Evolutionary conservation across 2,888 invertebrate genomes (phyloP).

Genomic region (Cataglyphis livida): DNA sequence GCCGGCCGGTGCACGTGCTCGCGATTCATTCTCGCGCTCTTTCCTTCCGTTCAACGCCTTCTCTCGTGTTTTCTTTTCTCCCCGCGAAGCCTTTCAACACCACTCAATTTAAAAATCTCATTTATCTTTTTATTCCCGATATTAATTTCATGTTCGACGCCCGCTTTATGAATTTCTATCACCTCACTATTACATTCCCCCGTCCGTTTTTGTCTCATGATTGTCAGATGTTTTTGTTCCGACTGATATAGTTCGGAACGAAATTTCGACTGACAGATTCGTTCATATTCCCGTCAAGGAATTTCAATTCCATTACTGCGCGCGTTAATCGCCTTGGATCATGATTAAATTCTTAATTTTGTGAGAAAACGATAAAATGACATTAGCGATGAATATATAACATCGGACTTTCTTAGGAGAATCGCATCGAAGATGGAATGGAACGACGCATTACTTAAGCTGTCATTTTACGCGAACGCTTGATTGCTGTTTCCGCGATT

Average conservation of each 20-base stretch:
- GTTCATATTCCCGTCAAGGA: neutral
- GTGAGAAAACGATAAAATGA: neutral
- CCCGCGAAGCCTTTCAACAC: constrained; percentile 60
- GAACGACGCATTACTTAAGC: constrained; percentile 28
- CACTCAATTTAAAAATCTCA: constrained; percentile 69
- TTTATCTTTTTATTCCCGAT: constrained; percentile 62
- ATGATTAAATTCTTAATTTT: neutral
- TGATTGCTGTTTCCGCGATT: constrained; percentile 28
- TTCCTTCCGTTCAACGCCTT: constrained; percentile 11
- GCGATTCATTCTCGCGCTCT: constrained; percentile 20
- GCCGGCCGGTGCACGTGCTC: constrained; percentile 25
- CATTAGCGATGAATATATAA: neutral
- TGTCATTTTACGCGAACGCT: constrained; percentile 34
- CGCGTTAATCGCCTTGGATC: neutral
- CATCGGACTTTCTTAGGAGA: neutral
- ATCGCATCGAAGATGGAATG: constrained; percentile 18
- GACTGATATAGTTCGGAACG: constrained; percentile 3
- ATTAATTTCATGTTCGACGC: constrained; percentile 59
- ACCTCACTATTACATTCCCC: constrained; percentile 8
- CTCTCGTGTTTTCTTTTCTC: constrained; percentile 19
- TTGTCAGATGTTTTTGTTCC: neutral
- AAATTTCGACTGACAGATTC: constrained; percentile 1
- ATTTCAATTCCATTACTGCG: neutral
- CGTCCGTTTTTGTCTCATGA: neutral
- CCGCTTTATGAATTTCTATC: constrained; percentile 66